Percentiles rank a stretch among this genome's conserved stretches.
phyloP scores from a whole-genome alignment of 2,797 vertebrate species.

The Falco peregrinus region DNA sequence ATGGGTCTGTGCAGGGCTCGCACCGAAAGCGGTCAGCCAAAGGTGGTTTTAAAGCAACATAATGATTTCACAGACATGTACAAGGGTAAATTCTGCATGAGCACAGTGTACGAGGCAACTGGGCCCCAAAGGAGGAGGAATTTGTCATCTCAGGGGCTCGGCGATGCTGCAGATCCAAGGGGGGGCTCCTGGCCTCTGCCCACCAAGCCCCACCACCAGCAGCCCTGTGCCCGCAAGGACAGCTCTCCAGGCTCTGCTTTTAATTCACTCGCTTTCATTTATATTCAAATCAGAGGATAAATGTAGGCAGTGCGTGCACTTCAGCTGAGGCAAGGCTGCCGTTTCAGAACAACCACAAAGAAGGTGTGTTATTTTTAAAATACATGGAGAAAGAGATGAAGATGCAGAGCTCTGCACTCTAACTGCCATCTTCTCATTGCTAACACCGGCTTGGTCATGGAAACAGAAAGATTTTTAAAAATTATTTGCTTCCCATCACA shows the following conservation, averaged over 20 bases:
- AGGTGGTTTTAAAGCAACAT: background rate
- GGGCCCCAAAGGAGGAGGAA: background rate
- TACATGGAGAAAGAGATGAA: background rate
- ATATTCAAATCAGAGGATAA: slow-evolving; percentile 48
- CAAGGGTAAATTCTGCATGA: background rate
- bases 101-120: background rate
- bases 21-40: background rate
- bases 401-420: background rate
- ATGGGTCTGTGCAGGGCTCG: background rate
- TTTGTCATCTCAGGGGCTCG: fast-evolving
- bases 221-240: background rate
- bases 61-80: background rate
- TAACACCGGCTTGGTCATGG: background rate
- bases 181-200: background rate
- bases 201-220: background rate
- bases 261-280: slow-evolving; percentile 21
- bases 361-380: slow-evolving; percentile 32
- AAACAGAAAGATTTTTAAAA: background rate
- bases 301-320: background rate
- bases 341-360: background rate
- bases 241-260: background rate
- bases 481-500: background rate
- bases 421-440: background rate
- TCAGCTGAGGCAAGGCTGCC: background rate
- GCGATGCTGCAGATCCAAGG: background rate